phyloP scores from a whole-genome alignment of 2,797 vertebrate genomes.

The Neoniphon sammara region DNA sequence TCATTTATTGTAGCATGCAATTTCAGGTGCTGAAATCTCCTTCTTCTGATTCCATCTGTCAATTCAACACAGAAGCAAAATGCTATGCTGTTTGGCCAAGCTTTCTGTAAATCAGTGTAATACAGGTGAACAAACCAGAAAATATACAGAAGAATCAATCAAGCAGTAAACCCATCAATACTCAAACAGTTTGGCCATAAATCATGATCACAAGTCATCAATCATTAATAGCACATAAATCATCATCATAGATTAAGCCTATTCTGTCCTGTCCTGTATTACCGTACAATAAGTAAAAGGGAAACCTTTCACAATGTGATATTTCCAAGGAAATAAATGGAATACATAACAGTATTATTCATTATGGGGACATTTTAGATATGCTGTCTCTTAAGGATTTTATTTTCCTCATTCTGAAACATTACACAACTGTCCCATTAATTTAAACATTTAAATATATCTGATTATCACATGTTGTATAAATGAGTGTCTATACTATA shows the following conservation, averaged over 20 bases:
- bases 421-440: slow-evolving; percentile 71
- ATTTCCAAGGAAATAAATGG: slow-evolving; percentile 93
- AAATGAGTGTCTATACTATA: slow-evolving; percentile 89
- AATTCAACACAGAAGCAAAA: slow-evolving; percentile 85
- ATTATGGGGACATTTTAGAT: slow-evolving; percentile 89
- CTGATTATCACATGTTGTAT: slow-evolving; percentile 92
- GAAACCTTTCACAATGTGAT: slow-evolving; percentile 90
- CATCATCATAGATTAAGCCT: slow-evolving; percentile 73
- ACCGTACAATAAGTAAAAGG: slow-evolving; percentile 87
- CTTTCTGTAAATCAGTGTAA: slow-evolving; percentile 82
- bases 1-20: slow-evolving; percentile 97
- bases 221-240: slow-evolving; percentile 66
- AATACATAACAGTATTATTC: slow-evolving; percentile 93
- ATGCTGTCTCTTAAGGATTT: slow-evolving; percentile 88
- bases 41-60: slow-evolving; percentile 84
- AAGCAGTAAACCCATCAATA: slow-evolving; percentile 62
- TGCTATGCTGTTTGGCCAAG: slow-evolving; percentile 84
- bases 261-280: slow-evolving; percentile 79
- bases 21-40: slow-evolving; percentile 91
- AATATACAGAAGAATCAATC: slow-evolving; percentile 79
- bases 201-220: slow-evolving; percentile 27
- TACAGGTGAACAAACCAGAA: slow-evolving; percentile 79
- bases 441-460: slow-evolving; percentile 90
- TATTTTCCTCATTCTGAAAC: slow-evolving; percentile 75
- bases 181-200: slow-evolving; percentile 41